phyloP scores from a whole-genome alignment of 2,888 invertebrate genomes.

The Cataglyphis cursor region DNA sequence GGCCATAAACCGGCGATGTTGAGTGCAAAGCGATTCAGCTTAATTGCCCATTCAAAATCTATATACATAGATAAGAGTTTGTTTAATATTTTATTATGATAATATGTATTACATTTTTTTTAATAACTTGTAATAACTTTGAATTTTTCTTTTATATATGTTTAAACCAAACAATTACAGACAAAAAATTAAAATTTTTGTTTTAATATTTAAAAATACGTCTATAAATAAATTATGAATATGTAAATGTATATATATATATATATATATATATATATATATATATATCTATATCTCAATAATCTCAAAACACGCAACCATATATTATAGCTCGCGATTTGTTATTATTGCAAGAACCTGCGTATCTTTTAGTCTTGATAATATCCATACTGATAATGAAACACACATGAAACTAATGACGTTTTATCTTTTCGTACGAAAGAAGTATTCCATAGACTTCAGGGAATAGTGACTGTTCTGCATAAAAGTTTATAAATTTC shows the following conservation, averaged over 20 bases:
- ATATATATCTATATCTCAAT: background rate
- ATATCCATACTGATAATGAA: background rate
- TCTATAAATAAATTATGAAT: background rate
- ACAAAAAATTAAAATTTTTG: no score
- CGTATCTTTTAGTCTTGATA: background rate
- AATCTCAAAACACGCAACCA: background rate
- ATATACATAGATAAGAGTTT: no score
- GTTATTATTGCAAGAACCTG: background rate
- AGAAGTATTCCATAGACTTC: background rate
- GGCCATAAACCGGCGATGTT: constrained; percentile 60
- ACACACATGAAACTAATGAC: background rate
- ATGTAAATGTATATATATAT: no score
- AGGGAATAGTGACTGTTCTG: background rate
- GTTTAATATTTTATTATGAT: background rate
- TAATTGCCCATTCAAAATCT: no score
- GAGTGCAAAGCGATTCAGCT: background rate
- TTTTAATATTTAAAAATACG: no score
- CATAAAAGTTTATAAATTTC: background rate
- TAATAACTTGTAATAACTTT: background rate
- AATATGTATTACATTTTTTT: background rate
- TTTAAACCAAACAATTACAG: background rate
- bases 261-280: no score
- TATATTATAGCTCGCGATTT: background rate
- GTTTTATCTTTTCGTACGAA: background rate
- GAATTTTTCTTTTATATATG: background rate